These are phyloP conservation scores for Synaphobranchus kaupii DNA, from an alignment of 2,797 vertebrate genomes.

Conservation along the genomic window DNA sequence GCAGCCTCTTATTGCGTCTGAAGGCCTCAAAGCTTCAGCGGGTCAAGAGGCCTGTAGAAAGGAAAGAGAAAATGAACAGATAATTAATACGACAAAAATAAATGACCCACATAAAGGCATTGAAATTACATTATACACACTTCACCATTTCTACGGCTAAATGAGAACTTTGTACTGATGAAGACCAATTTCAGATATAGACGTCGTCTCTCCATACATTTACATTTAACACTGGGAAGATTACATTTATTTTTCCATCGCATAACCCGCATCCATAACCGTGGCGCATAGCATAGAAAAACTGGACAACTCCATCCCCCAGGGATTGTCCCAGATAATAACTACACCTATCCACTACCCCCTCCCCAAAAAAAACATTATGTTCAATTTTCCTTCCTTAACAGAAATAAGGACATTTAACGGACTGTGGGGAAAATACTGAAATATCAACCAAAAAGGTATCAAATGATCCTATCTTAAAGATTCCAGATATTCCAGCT, in stretches of 20 bases:
- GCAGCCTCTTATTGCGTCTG: conserved; percentile 32
- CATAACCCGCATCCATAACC: neutral
- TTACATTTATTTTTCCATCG: neutral
- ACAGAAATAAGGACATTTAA: conserved; percentile 25
- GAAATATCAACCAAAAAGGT: conserved; percentile 36
- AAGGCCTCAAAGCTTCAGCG: conserved; percentile 38
- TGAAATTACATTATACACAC: neutral
- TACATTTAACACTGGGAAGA: too few relatives aligned
- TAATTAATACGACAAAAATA: conserved; percentile 18
- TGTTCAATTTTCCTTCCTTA: conserved; percentile 23
- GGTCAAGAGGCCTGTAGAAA: conserved; percentile 49
- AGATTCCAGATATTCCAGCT: too few relatives aligned
- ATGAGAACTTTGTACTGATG: too few relatives aligned
- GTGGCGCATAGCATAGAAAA: neutral
- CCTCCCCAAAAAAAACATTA: conserved; percentile 20
- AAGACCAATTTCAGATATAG: too few relatives aligned
- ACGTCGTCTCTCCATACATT: too few relatives aligned
- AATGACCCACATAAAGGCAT: neutral
- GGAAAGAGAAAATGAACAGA: conserved; percentile 30
- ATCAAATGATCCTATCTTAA: conserved; percentile 36
- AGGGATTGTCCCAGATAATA: neutral
- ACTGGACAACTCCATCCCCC: neutral
- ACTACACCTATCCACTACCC: neutral
- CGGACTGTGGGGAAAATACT: conserved; percentile 19
- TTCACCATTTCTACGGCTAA: neutral